Percentiles rank a stretch among this genome's conserved stretches.
Conservation (phyloP, 2,113 vertebrate species). For the Syngnathus typhle region DNA sequence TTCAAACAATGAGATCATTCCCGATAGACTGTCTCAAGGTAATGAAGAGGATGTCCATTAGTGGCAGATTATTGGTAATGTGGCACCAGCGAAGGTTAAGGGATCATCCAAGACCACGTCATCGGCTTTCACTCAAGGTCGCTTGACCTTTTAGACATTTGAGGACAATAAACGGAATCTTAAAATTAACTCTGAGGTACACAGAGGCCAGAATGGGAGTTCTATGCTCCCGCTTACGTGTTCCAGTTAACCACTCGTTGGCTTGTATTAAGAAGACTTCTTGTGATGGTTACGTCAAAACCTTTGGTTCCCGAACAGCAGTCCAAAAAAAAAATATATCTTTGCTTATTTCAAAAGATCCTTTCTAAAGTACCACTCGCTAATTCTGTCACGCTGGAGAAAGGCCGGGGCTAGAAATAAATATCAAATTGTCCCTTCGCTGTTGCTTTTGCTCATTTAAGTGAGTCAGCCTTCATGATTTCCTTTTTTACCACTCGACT, state of each 20-base stretch:
- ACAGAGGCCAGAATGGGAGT: too few species aligned
- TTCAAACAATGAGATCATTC: slow-evolving; percentile 28
- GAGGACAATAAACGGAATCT: too few species aligned
- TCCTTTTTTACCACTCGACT: neutral
- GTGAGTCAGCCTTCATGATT: slow-evolving; percentile 2
- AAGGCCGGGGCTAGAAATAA: neutral
- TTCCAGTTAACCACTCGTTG: too few species aligned
- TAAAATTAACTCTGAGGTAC: too few species aligned
- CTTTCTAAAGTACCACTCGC: neutral
- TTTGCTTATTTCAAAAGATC: neutral
- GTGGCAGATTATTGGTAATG: slow-evolving; percentile 34
- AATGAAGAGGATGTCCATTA: slow-evolving; percentile 42
- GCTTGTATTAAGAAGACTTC: too few species aligned
- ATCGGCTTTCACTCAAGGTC: slow-evolving; percentile 26
- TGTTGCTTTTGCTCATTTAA: neutral
- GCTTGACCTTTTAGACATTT: neutral
- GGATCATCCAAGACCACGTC: slow-evolving; percentile 20
- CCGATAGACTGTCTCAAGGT: slow-evolving; percentile 14
- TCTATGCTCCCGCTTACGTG: too few species aligned
- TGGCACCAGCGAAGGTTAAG: slow-evolving; percentile 20
- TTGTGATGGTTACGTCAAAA: too few species aligned
- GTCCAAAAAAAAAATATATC: neutral
- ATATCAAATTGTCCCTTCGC: neutral
- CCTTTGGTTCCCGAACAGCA: too few species aligned
- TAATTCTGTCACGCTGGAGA: neutral